phyloP scores from a whole-genome alignment of 2,888 invertebrate species.

The Chalcis sispes region DNA sequence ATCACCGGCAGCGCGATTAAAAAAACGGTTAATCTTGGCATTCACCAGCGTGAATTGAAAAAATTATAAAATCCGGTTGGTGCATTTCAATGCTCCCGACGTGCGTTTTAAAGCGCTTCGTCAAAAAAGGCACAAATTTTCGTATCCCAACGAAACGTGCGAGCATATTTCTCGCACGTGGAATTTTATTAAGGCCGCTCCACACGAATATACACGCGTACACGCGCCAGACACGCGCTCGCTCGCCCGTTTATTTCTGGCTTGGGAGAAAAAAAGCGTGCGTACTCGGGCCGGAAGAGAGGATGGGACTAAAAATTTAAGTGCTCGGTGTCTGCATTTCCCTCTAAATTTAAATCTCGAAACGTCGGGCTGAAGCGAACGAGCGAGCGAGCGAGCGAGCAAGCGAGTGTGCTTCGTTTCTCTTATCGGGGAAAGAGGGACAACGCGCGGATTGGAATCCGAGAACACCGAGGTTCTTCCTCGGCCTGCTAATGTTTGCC shows the following conservation, averaged over 20 bases:
- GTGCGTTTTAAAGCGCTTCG: background rate
- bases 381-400: background rate
- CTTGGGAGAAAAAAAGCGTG: conserved; percentile 20
- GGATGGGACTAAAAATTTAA: conserved; percentile 56
- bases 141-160: no score
- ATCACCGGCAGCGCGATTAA: no score
- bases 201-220: no score
- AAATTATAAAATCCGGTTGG: no score
- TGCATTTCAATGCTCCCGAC: no score
- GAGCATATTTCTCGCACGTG: background rate
- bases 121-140: background rate
- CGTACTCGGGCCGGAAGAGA: conserved; percentile 50
- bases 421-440: conserved; percentile 10
- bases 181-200: conserved; percentile 51
- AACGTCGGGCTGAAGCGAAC: no score
- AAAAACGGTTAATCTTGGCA: no score
- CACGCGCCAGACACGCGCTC: conserved; percentile 49
- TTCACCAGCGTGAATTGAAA: no score
- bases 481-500: background rate
- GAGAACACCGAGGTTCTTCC: background rate
- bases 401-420: background rate
- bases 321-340: conserved; percentile 46
- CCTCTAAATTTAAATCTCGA: conserved; percentile 43
- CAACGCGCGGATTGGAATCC: conserved; percentile 47
- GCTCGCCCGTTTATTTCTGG: conserved; percentile 31